Percentiles rank a stretch among this genome's conserved stretches.
phyloP scores from a whole-genome alignment of 2,113 vertebrate species.

The Phoxinus phoxinus region DNA sequence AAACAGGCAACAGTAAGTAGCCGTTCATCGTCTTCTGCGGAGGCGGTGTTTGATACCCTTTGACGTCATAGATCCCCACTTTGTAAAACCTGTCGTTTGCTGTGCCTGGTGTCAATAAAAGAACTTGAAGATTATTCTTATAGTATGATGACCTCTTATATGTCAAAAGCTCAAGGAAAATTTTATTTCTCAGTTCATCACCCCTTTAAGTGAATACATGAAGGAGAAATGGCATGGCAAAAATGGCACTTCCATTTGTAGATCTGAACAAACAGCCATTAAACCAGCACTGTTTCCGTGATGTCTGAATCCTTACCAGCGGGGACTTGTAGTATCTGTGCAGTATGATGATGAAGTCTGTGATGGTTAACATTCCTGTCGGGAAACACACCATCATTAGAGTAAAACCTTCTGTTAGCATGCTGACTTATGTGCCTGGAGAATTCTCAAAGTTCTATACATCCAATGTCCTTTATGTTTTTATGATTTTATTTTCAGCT shows the following conservation, averaged over 20 bases:
- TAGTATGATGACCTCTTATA: too few relatives aligned
- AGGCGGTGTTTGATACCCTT: too few relatives aligned
- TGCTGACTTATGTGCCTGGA: background rate
- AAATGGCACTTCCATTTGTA: background rate
- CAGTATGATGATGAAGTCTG: conserved; percentile 99
- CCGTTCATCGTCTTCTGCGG: too few relatives aligned
- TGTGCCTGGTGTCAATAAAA: too few relatives aligned
- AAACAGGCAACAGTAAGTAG: too few relatives aligned
- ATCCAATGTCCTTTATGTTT: background rate
- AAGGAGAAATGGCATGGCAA: background rate
- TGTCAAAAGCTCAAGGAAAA: too few relatives aligned
- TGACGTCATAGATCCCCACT: too few relatives aligned
- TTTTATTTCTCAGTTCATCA: too few relatives aligned
- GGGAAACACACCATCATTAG: background rate
- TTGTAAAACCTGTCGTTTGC: too few relatives aligned
- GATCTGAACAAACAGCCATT: background rate
- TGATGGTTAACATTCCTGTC: conserved; percentile 98
- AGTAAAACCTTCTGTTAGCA: background rate
- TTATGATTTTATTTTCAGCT: background rate
- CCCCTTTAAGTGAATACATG: background rate
- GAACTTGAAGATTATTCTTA: too few relatives aligned
- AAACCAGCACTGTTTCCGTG: background rate
- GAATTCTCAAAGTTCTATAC: background rate
- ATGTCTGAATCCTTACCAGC: conserved; percentile 78
- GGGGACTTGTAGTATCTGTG: conserved; percentile 99